A percentile compares a stretch with the other conserved stretches of the same genome.
These are phyloP conservation scores for Strix uralensis DNA, from an alignment of 2,113 vertebrate genomes.

Conservation along the genomic window DNA sequence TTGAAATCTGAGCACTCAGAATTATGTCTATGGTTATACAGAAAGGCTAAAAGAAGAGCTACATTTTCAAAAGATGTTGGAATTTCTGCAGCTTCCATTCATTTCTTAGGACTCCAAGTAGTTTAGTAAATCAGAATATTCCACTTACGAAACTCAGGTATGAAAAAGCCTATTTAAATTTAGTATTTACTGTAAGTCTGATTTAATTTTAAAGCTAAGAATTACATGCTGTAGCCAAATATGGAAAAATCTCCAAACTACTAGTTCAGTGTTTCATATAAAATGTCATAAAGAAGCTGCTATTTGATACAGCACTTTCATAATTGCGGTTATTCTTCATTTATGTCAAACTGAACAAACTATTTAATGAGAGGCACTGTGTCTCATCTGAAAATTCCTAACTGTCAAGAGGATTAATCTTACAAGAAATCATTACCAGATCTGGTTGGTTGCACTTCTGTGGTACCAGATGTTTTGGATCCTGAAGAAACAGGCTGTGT, in stretches of 20 bases:
- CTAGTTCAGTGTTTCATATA: neutral
- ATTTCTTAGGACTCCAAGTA: neutral
- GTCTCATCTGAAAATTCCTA: neutral
- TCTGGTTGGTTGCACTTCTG: conserved; percentile 44
- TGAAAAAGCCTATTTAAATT: neutral
- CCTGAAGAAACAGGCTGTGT: conserved; percentile 60
- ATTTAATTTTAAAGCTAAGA: neutral
- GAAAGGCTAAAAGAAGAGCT: neutral
- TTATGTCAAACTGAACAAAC: neutral
- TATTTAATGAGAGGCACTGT: neutral
- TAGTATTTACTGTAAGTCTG: neutral
- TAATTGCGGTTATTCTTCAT: neutral
- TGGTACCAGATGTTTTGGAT: conserved; percentile 42
- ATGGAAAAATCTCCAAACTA: neutral
- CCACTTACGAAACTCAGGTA: neutral
- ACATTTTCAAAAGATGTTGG: neutral
- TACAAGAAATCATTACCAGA: conserved; percentile 43
- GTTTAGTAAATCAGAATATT: neutral
- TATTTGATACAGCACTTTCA: neutral
- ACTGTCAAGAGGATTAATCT: neutral
- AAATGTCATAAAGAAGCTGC: neutral
- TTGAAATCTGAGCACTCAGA: neutral
- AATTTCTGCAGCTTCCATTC: neutral
- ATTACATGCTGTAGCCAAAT: neutral
- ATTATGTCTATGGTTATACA: neutral